Evolutionary conservation across 2,888 invertebrate species (phyloP).

Genomic region (Caradrina clavipalpis): DNA sequence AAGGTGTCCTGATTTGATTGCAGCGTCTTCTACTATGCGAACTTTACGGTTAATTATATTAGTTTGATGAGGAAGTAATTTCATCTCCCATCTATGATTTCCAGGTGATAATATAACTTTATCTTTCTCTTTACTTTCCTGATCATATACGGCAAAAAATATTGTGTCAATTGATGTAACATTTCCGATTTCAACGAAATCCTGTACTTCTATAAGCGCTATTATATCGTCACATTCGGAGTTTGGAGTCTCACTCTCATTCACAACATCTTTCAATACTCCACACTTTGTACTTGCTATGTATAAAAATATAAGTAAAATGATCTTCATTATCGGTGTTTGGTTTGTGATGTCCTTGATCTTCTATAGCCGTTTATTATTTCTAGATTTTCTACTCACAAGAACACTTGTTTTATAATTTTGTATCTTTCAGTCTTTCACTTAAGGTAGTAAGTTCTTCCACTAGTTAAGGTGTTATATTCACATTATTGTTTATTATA

Average conservation of each 20-base stretch:
- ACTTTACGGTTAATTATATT: not conserved
- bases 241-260: not conserved
- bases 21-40: not conserved
- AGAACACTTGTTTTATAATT: not conserved
- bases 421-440: not conserved
- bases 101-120: conserved; percentile 8
- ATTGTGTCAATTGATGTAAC: not conserved
- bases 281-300: conserved; percentile 20
- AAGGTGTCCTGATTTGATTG: conserved; percentile 6
- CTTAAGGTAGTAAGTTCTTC: not conserved
- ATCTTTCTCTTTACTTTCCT: not conserved
- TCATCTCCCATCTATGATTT: conserved; percentile 29
- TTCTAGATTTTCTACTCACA: too few relatives aligned
- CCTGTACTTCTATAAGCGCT: not conserved
- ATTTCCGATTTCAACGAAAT: not conserved
- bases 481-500: not conserved
- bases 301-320: conserved; percentile 14
- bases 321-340: conserved; percentile 21
- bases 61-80: not conserved
- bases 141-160: not conserved
- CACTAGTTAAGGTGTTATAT: not conserved
- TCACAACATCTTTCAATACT: conserved; percentile 10
- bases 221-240: rapidly evolving
- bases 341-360: not conserved
- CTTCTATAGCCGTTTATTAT: not conserved